These are phyloP conservation scores for Anguilla obscura DNA, from an alignment of 2,797 vertebrate genomes.

Conservation along the genomic window DNA sequence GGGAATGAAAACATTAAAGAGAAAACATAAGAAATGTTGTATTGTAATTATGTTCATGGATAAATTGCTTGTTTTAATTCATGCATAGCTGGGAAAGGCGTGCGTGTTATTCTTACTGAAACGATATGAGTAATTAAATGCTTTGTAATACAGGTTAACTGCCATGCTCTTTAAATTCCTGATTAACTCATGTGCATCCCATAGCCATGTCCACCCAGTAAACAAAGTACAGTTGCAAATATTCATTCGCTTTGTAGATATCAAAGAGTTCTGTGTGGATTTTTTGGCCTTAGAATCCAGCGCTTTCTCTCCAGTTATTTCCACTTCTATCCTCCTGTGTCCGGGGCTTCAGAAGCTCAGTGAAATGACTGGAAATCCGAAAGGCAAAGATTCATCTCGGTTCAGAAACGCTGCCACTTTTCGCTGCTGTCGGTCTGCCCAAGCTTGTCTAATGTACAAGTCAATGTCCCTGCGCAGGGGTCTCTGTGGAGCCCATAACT, in stretches of 20 bases:
- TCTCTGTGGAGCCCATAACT: background rate
- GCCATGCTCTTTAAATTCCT: background rate
- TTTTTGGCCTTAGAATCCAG: background rate
- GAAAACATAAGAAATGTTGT: background rate
- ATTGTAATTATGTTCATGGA: background rate
- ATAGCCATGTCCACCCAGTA: background rate
- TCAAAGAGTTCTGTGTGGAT: background rate
- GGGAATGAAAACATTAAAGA: background rate
- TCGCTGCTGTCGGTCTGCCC: background rate
- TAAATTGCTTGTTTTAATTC: background rate
- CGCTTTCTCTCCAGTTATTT: background rate
- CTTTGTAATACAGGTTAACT: background rate
- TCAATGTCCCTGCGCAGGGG: background rate
- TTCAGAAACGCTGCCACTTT: background rate
- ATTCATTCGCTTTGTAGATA: background rate
- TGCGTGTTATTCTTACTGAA: background rate
- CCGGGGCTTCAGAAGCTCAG: background rate
- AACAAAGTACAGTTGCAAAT: background rate
- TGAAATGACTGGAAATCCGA: background rate
- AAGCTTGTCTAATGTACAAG: conserved; percentile 2
- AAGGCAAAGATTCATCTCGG: background rate
- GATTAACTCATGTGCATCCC: background rate
- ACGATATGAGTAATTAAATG: background rate
- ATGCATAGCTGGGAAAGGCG: background rate
- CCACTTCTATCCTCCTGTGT: background rate